Percentiles rank a stretch among this genome's conserved stretches.
Conservation (phyloP, 2,113 vertebrate genomes). For the Onychostoma macrolepis region DNA sequence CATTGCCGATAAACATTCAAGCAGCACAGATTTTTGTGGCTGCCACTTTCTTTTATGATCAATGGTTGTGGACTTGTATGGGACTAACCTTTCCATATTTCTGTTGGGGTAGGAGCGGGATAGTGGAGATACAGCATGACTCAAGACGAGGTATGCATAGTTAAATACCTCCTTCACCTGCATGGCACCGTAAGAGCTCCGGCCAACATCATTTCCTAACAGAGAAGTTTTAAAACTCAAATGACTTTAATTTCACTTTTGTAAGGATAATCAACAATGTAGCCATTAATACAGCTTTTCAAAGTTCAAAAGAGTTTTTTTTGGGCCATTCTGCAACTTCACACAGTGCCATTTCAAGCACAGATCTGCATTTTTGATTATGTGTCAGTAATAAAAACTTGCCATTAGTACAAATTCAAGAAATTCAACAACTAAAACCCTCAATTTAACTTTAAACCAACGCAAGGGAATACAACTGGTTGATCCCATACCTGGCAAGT, state of each 20-base stretch:
- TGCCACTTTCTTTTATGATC: background rate
- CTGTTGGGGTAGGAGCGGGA: slow-evolving; percentile 95
- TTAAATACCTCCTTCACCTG: slow-evolving; percentile 97
- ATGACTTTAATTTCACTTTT: background rate
- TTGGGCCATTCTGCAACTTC: background rate
- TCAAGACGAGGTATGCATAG: slow-evolving; percentile 93
- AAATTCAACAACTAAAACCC: too few relatives aligned
- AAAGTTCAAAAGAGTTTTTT: background rate
- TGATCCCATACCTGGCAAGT: slow-evolving; percentile 84
- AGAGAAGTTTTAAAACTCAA: background rate
- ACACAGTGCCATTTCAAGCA: background rate
- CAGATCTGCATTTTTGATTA: background rate
- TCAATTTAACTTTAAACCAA: too few relatives aligned
- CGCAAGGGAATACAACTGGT: background rate
- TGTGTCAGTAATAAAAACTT: too few relatives aligned
- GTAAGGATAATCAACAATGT: background rate
- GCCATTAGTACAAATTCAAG: too few relatives aligned
- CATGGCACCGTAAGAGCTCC: slow-evolving; percentile 97
- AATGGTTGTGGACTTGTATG: background rate
- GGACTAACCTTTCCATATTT: slow-evolving; percentile 89
- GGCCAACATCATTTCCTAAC: slow-evolving; percentile 93
- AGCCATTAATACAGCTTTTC: background rate
- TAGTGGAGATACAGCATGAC: slow-evolving; percentile 92
- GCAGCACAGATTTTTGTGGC: background rate
- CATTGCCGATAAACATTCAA: background rate